Base-by-base conservation (phyloP, 2,888 invertebrate genomes). In the Sminthurinus aureus region DNA sequence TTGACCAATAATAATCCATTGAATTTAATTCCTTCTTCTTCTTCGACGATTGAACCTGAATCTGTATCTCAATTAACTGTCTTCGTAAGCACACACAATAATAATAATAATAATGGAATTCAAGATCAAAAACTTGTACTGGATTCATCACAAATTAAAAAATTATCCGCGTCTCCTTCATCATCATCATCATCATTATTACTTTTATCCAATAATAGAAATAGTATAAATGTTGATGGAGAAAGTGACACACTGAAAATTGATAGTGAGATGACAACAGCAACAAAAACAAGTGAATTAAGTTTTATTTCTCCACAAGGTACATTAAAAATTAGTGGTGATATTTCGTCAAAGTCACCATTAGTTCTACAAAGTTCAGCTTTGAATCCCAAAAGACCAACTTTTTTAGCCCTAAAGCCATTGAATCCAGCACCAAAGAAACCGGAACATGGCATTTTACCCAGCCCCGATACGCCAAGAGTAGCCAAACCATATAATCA, bases 381-480 rank as follows among this genome's bases (percentile, higher is more conserved):
- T 12, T 76, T 77, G 20, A 85, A 81, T 75, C 85, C 83, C 3
- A 87, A 88, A 77, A 81, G 88, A 78, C 88, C 88, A 79, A 88
- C 86, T 69, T 88, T 88, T 77, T 83, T 88, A 18, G 87, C 88
- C 67, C 78, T 88, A 69, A 87, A 87, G 79, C 88, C 87, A 24
- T 83, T 84, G 18, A 87, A 87, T 81, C 82, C 83, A 64, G 78
- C 84, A 51, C 79, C 79, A 66, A 78, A 83, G 75, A 85, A 87
- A 84, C 84, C 67, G n/a, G 78, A 75, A 15, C 64, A 51, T 24
- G 85, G 86, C 52, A 94, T 96, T 13, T 91, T 97, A 80, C 95
- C 97, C 78, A 96, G 96, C 85, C 97, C 97, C 0, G 97, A 97
- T 91, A 97, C 97, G 0, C 97, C 97, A 13, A 92, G 97, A 20